Evolutionary conservation across 1,140 invertebrate species (phyloP).

Genomic region (Aphaenogaster rudis): DNA sequence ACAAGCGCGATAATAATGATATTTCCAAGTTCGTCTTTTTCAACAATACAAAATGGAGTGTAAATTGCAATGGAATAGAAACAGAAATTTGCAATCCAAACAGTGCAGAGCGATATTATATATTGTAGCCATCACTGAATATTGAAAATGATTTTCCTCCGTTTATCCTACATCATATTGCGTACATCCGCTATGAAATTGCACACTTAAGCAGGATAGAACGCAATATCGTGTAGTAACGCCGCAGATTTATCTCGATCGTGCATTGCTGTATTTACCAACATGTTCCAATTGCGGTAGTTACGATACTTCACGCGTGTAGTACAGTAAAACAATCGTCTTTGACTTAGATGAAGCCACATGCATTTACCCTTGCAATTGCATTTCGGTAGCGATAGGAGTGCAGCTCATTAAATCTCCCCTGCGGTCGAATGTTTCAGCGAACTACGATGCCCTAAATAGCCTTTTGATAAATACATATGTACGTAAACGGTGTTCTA

Average conservation of each 20-base stretch:
- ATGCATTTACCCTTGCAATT: slow-evolving; percentile 16
- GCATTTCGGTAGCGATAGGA: slow-evolving; percentile 4
- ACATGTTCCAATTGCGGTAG: slow-evolving; percentile 31
- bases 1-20: slow-evolving; percentile 26
- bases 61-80: slow-evolving; percentile 39
- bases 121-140: neutral
- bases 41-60: slow-evolving; percentile 26
- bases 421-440: slow-evolving; percentile 45
- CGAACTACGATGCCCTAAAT: neutral
- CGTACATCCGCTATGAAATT: slow-evolving; percentile 43
- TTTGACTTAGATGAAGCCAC: slow-evolving; percentile 45
- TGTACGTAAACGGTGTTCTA: neutral
- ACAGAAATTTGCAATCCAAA: slow-evolving; percentile 41
- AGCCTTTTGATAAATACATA: slow-evolving; percentile 11
- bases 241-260: slow-evolving; percentile 56
- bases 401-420: slow-evolving; percentile 48
- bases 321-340: slow-evolving; percentile 50
- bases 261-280: slow-evolving; percentile 42
- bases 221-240: slow-evolving; percentile 24
- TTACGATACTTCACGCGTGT: slow-evolving; percentile 39
- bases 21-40: slow-evolving; percentile 34
- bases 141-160: slow-evolving; percentile 38
- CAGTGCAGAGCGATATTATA: neutral
- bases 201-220: slow-evolving; percentile 44
- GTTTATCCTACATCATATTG: slow-evolving; percentile 34